Evolutionary conservation across 2,113 vertebrate species (phyloP).

Genomic region (Protobothrops flavoviridis): DNA sequence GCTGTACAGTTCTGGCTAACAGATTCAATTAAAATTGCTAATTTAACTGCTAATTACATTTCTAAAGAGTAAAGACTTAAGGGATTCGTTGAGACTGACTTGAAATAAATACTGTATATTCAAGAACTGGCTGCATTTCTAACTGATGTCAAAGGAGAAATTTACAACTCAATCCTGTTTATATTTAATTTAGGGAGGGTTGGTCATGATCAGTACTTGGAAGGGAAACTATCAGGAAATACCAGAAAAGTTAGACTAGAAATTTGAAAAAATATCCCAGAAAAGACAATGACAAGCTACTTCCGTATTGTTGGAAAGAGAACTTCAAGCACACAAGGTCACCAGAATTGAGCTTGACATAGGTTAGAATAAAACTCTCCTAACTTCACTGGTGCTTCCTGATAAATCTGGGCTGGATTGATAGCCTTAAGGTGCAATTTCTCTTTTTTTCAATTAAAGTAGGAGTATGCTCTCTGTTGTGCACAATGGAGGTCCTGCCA

Average conservation of each 20-base stretch:
- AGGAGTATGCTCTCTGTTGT: not conserved
- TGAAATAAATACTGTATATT: not conserved
- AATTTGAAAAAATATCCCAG: not conserved
- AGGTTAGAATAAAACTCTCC: not conserved
- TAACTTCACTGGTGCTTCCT: not conserved
- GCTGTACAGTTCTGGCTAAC: not conserved
- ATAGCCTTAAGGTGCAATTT: not conserved
- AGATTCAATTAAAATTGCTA: not conserved
- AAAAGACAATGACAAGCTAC: not conserved
- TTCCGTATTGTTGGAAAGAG: not conserved
- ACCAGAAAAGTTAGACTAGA: not conserved
- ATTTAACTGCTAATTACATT: not conserved
- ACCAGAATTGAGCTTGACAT: not conserved
- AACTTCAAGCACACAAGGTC: not conserved
- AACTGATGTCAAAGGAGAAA: not conserved
- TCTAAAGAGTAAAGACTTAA: not conserved
- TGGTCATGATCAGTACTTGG: not conserved
- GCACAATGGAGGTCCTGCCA: not conserved
- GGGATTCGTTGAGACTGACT: not conserved
- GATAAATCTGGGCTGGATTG: not conserved
- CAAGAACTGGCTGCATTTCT: not conserved
- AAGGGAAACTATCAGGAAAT: not conserved
- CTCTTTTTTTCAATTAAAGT: not conserved
- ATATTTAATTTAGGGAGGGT: not conserved
- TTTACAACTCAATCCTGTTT: not conserved